Base-by-base conservation (phyloP, 1,140 invertebrate genomes). In the Cherax destructor region DNA sequence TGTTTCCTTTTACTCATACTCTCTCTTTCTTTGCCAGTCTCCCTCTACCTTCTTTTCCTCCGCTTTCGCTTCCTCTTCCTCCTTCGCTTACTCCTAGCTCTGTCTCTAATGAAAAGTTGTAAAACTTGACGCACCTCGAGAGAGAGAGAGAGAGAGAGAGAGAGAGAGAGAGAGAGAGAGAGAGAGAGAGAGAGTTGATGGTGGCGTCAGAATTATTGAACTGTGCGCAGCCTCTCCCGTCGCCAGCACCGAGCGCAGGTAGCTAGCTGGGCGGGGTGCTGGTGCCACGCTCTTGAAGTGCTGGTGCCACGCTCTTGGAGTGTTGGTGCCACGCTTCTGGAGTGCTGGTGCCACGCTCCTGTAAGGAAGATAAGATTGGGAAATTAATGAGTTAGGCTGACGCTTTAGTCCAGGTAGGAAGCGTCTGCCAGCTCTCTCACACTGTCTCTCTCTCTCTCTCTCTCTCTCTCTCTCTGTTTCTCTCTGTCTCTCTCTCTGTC, bases 151-250 rank as follows among this genome's bases (percentile, higher is more conserved):
- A 61, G 80, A 47, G 80, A 61, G 56, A 83, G 80, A 83, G 61
- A 83, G 80, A 61, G 80, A 83, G 80, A 61, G 80, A 83, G 80
- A 18, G 80, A 61, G 61, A 83, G 80, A 83, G 61, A 83, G 80
- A 61, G 80, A 47, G 80, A 61, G 56, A 83, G 80, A 83, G 61
- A 83, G 80, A 61, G 80, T 83, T 83, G 49, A 16, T 83, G 49
- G n/a, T 83, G 80, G 61, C 81, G 81, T 83, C 81, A 83, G 81
- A 49, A 83, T 41, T 83, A 83, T 83, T 83, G 81, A 83, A 49
- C 81, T 69, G 80, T 83, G 81, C 81, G 59, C 59, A 52, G 13
- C 59, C 59, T 41, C 24, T 30, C 6, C 47, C 81, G 81, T 83
- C 81, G 81, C 81, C 81, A 83, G 3, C 24, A 74, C 2, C 69